These are phyloP conservation scores for Philypnodon macrostomus DNA, from an alignment of 2,797 vertebrate species.

Conservation along the genomic window DNA sequence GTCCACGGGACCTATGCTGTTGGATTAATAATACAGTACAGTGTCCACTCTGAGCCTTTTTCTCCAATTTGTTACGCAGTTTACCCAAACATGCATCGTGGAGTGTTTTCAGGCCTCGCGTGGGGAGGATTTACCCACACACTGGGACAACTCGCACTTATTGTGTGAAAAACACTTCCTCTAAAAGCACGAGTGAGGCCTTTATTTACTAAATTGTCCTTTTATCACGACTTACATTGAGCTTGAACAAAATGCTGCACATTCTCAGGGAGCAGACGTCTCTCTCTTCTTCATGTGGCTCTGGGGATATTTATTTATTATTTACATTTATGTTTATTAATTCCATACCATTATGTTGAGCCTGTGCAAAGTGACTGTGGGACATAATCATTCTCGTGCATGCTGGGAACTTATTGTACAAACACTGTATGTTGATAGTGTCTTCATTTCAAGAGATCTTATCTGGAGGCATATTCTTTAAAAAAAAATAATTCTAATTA, in stretches of 20 bases:
- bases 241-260: neutral
- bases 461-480: too few species aligned
- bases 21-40: conserved; percentile 78
- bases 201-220: conserved; percentile 25
- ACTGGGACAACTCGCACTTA: conserved; percentile 49
- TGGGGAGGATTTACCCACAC: conserved; percentile 38
- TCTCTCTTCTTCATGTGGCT: neutral
- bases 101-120: conserved; percentile 36
- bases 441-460: too few species aligned
- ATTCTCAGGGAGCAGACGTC: neutral
- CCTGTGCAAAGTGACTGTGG: neutral
- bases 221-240: conserved; percentile 3
- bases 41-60: conserved; percentile 59
- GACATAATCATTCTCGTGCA: too few species aligned
- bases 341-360: neutral
- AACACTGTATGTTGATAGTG: too few species aligned
- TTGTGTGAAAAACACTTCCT: conserved; percentile 12
- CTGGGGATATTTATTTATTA: conserved; percentile 9
- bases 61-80: conserved; percentile 79
- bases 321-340: conserved; percentile 10
- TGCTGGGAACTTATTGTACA: neutral
- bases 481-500: too few species aligned
- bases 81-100: conserved; percentile 76
- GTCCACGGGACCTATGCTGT: conserved; percentile 76
- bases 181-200: conserved; percentile 12